These are phyloP conservation scores for Parazoanthus swiftii DNA, from an alignment of 92 coral and sea anemone species.

Conservation along the genomic window DNA sequence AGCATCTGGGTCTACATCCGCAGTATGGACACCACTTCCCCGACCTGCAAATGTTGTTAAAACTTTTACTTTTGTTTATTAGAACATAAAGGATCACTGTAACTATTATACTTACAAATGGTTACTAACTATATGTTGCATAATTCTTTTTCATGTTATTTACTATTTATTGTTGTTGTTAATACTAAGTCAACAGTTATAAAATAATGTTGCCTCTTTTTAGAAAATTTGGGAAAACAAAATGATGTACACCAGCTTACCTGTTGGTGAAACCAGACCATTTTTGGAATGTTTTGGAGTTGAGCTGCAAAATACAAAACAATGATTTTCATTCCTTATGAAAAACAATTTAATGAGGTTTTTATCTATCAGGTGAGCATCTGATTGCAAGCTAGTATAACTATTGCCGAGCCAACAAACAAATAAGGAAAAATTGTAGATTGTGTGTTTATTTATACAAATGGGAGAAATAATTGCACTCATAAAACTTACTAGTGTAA, in stretches of 20 bases:
- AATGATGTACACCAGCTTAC: neutral
- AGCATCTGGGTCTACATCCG: conserved; percentile 96
- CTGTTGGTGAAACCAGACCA: conserved; percentile 22
- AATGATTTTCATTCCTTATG: too few relatives aligned
- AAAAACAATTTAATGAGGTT: neutral
- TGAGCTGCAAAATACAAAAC: conserved; percentile 23
- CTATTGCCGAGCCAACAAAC: too few relatives aligned
- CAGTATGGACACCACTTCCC: conserved; percentile 55
- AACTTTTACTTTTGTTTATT: too few relatives aligned
- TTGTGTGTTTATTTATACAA: too few relatives aligned
- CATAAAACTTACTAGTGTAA: conserved; percentile 39
- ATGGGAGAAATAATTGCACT: neutral
- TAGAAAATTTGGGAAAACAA: neutral
- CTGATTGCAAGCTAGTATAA: too few relatives aligned
- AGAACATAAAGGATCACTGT: too few relatives aligned
- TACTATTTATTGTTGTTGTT: too few relatives aligned
- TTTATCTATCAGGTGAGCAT: too few relatives aligned
- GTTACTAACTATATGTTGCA: too few relatives aligned
- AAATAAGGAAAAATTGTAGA: too few relatives aligned
- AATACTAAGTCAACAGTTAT: neutral
- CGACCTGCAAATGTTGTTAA: conserved; percentile 41
- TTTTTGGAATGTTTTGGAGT: conserved; percentile 21
- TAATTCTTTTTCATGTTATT: too few relatives aligned
- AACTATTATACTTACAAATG: too few relatives aligned
- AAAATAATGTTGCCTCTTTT: neutral